Conservation (phyloP, 2,888 invertebrate genomes). For the Phanerotoma sp. region DNA sequence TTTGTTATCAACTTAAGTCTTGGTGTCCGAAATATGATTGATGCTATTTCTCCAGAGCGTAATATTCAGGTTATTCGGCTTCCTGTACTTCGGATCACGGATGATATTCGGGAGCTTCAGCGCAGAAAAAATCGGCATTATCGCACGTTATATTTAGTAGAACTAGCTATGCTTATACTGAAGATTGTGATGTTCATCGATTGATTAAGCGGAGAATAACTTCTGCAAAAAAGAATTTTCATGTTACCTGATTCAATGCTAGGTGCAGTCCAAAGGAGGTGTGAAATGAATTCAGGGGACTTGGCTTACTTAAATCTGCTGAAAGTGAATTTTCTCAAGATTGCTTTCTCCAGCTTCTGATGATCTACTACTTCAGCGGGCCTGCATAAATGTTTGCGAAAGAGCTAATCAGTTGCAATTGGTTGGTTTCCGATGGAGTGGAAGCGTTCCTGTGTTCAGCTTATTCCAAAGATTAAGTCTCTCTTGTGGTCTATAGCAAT, state of each 20-base stretch:
- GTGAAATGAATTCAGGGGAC: neutral
- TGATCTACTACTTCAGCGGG: neutral
- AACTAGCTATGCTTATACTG: no score
- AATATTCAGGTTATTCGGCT: no score
- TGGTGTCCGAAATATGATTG: no score
- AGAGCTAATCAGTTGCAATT: neutral
- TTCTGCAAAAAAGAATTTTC: no score
- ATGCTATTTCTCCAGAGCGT: no score
- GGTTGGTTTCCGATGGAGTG: neutral
- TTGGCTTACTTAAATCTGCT: neutral
- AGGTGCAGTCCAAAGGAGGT: neutral
- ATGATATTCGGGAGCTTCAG: no score
- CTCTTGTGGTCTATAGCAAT: neutral
- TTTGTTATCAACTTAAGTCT: no score
- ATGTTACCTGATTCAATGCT: neutral
- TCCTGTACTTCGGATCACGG: no score
- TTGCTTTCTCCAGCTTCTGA: neutral
- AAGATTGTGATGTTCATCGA: no score
- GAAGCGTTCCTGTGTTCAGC: neutral
- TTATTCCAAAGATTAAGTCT: neutral
- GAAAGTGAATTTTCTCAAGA: neutral
- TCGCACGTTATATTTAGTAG: no score
- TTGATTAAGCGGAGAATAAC: no score
- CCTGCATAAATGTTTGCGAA: neutral
- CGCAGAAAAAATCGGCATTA: no score